These are phyloP conservation scores for Hystrix brachyura DNA, from an alignment of 2,113 vertebrate species.

Conservation along the genomic window DNA sequence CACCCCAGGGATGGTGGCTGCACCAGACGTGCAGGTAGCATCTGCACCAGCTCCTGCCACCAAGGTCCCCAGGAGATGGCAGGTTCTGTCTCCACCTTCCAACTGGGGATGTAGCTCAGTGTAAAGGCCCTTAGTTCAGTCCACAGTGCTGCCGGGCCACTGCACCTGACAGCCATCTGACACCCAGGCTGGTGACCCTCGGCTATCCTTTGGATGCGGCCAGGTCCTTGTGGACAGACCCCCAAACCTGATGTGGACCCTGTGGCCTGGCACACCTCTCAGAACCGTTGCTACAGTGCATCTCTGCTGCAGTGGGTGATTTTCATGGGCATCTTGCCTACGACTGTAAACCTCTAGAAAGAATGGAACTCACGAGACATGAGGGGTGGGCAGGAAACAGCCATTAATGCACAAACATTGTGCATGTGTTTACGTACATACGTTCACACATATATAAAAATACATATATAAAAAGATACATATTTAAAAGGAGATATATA, in stretches of 20 bases:
- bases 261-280: not conserved
- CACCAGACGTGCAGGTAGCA: not conserved
- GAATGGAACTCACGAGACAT: accelerated
- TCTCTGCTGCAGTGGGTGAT: accelerated
- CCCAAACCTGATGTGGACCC: not conserved
- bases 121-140: not conserved
- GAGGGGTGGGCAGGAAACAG: not conserved
- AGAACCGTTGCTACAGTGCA: accelerated
- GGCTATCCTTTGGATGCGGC: not conserved
- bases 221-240: not conserved
- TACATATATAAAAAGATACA: not conserved
- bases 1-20: not conserved
- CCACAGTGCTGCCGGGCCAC: not conserved
- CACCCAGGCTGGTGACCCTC: not conserved
- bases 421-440: not conserved
- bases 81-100: too few relatives aligned
- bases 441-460: constrained; percentile 43
- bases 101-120: too few relatives aligned
- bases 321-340: accelerated
- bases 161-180: not conserved
- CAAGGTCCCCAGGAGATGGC: not conserved
- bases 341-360: accelerated
- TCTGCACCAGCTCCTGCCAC: not conserved
- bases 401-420: not conserved
- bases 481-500: too few relatives aligned